A percentile compares a stretch with the other conserved stretches of the same genome.
These are phyloP conservation scores for Protomyctophum bolini DNA, from an alignment of 2,113 vertebrate species.

Conservation along the genomic window DNA sequence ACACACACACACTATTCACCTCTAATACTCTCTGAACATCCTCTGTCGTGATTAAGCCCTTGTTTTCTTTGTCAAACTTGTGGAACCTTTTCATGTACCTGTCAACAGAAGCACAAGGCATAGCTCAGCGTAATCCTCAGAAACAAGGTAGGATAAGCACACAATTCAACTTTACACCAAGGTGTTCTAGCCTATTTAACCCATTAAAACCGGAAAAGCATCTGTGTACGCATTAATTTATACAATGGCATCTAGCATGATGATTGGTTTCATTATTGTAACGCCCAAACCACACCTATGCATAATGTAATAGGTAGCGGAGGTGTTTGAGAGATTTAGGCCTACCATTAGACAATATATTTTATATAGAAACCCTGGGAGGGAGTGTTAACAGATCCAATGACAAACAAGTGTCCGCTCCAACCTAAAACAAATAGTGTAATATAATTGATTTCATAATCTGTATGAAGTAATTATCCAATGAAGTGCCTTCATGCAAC, in stretches of 20 bases:
- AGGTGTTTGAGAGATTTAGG: no score
- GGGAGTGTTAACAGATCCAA: no score
- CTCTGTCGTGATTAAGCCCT: constrained; percentile 85
- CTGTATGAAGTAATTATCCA: neutral
- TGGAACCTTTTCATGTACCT: constrained; percentile 85
- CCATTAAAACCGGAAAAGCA: neutral
- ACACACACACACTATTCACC: constrained; percentile 63
- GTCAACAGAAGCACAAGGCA: constrained; percentile 19
- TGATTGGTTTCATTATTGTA: no score
- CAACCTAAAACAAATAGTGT: neutral
- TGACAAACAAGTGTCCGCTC: neutral
- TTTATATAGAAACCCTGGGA: no score
- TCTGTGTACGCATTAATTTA: no score
- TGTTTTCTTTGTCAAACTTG: constrained; percentile 85
- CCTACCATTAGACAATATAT: no score
- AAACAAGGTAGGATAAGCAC: constrained; percentile 2
- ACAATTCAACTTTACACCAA: neutral
- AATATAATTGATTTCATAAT: no score
- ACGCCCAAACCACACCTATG: neutral
- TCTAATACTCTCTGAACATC: constrained; percentile 85
- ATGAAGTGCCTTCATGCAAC: neutral
- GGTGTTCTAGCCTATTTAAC: neutral
- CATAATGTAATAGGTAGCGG: no score
- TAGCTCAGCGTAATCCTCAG: neutral
- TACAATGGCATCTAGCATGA: no score